Evolutionary conservation across 2,797 vertebrate genomes (phyloP), one percentile per base, ranked within the genome.

Genomic region (Atherinosoma microstoma): DNA sequence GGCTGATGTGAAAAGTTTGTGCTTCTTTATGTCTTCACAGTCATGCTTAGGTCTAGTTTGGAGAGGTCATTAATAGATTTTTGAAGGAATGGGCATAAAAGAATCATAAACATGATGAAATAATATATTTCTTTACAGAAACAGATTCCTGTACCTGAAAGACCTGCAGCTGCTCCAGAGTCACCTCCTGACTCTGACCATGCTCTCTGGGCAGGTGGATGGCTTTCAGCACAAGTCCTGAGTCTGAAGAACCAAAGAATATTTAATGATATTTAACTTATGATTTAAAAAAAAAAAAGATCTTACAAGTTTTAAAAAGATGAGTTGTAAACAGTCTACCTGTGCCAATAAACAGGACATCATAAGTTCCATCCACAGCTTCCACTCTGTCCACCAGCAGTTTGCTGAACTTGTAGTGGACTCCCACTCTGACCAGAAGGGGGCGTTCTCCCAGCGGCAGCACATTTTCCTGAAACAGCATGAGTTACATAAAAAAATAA

Each of bases 91-190:
- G 15, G 66, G 34, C 9, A 2, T 6, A 16, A 34, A 27, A 16
- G 18, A 57, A 38, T 27, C 47, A 22, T 22, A 49, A 22, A 49
- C 45, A n/a, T 9, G 8, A 22, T 49, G 8, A 49, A 49, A 49
- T 20, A 47, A n/a, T 42, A 3, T n/a, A 24, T 34, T 67, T 67
- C 22, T 40, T 7, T 18, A 8, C 47, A 42, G 12, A n/a, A 62
- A 59, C 10, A 16, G 16, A 32, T 67, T 56, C 3, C 13, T 0
- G 0, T 93, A 97, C 96, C 96, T 96, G 94, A 30, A 96, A 94
- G 75, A 97, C 91, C 29, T 93, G 92, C 79, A 97, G 91, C 91
- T 97, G 96, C 88, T 97, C 96, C 87, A 97, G 91, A 60, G 93
- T 96, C 86, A 97, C 90, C 83, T 96, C 96, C 82, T 96, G 94